These are phyloP conservation scores for Macropodus opercularis DNA, from an alignment of 2,797 vertebrate genomes.

Conservation along the genomic window DNA sequence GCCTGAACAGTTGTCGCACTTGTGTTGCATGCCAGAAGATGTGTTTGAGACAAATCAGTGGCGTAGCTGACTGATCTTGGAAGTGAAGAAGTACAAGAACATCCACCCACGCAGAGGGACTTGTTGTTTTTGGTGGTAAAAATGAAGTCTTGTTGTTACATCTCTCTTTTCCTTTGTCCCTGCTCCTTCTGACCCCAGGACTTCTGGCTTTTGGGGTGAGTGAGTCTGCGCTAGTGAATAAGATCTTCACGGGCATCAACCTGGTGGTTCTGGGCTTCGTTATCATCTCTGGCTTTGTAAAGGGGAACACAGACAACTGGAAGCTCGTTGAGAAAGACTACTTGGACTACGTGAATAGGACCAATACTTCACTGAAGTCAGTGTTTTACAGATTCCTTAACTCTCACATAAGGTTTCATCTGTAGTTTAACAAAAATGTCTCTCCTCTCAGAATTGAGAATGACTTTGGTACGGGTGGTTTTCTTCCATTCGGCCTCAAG, in stretches of 20 bases:
- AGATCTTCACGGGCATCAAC: constrained; percentile 94
- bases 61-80: constrained; percentile 40
- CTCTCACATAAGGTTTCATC: neutral
- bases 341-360: neutral
- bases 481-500: constrained; percentile 89
- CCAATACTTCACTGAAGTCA: constrained; percentile 47
- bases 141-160: constrained; percentile 6
- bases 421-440: neutral
- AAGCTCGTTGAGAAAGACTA: constrained; percentile 81
- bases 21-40: constrained; percentile 22
- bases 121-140: constrained; percentile 33
- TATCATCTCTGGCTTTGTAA: constrained; percentile 91
- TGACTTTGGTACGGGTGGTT: constrained; percentile 87
- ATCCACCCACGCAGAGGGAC: constrained; percentile 57
- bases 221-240: constrained; percentile 93
- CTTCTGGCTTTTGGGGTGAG: constrained; percentile 93
- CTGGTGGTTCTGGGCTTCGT: constrained; percentile 91
- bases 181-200: constrained; percentile 57
- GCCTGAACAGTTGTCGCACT: constrained; percentile 45
- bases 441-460: constrained; percentile 42
- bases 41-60: constrained; percentile 30
- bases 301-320: constrained; percentile 90
- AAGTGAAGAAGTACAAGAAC: constrained; percentile 31
- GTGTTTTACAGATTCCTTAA: constrained; percentile 8
- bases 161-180: neutral